Percentiles rank a stretch among this genome's conserved stretches.
These are phyloP conservation scores for Brachystomella parvula DNA, from an alignment of 1,140 invertebrate genomes.

Conservation along the genomic window DNA sequence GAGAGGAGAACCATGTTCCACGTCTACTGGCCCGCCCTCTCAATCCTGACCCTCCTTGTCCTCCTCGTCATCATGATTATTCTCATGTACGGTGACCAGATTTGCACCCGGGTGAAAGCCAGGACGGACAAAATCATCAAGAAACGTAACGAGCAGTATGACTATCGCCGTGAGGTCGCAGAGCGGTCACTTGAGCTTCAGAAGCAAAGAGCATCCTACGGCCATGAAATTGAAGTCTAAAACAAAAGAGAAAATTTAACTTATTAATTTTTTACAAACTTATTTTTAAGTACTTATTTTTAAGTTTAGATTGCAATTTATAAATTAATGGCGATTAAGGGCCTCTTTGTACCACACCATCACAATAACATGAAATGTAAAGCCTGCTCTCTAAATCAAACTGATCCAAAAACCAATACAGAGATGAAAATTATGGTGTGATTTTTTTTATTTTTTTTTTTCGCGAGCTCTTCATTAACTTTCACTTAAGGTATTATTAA, in stretches of 20 bases:
- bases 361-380: no score
- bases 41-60: slow-evolving; percentile 58
- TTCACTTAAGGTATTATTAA: no score
- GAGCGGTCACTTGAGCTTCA: slow-evolving; percentile 2
- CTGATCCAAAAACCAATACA: no score
- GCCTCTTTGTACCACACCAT: no score
- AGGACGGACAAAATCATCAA: slow-evolving; percentile 8
- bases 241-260: neutral
- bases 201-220: slow-evolving; percentile 15
- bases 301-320: no score
- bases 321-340: no score
- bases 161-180: neutral
- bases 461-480: no score
- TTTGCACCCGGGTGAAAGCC: slow-evolving; percentile 29
- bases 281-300: no score
- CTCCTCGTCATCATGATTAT: slow-evolving; percentile 59
- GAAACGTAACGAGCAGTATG: neutral
- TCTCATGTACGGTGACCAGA: slow-evolving; percentile 38
- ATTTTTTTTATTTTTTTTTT: no score
- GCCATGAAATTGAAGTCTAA: slow-evolving; percentile 24
- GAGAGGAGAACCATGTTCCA: slow-evolving; percentile 54
- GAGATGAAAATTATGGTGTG: no score
- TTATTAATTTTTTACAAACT: neutral
- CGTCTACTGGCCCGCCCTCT: slow-evolving; percentile 62
- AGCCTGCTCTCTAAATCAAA: no score